phyloP scores from a whole-genome alignment of 2,888 invertebrate genomes.

The Bibio marci region DNA sequence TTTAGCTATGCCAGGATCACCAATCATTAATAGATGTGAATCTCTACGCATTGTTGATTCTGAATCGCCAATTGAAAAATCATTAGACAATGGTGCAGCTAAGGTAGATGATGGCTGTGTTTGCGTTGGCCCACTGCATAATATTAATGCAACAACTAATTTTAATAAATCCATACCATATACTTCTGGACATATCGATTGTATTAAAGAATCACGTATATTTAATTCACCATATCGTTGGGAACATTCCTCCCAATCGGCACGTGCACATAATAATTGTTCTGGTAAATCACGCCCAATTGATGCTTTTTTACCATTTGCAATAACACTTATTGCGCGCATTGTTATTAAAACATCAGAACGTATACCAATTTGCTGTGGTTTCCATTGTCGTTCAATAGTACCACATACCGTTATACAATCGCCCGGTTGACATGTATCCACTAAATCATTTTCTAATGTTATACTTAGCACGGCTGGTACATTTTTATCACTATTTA shows the following conservation, averaged over 20 bases:
- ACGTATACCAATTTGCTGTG: constrained; percentile 31
- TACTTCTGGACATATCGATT: constrained; percentile 72
- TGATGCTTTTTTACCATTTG: constrained; percentile 39
- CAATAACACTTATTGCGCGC: constrained; percentile 33
- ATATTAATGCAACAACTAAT: constrained; percentile 57
- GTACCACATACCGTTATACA: constrained; percentile 68
- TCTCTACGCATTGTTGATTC: constrained; percentile 49
- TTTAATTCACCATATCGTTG: constrained; percentile 43
- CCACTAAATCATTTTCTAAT: constrained; percentile 72
- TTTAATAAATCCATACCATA: constrained; percentile 75
- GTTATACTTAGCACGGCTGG: constrained; percentile 62
- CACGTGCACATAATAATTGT: constrained; percentile 8
- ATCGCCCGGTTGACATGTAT: constrained; percentile 76
- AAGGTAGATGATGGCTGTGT: no score
- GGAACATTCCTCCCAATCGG: constrained; percentile 19
- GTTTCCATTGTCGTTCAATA: constrained; percentile 56
- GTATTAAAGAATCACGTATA: constrained; percentile 60
- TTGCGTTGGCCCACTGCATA: constrained; percentile 16
- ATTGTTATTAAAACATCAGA: constrained; percentile 4
- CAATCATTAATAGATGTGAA: constrained; percentile 69
- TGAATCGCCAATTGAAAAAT: constrained; percentile 21
- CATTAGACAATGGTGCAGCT: constrained; percentile 20
- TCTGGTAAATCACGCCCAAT: constrained; percentile 53
- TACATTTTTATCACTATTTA: constrained; percentile 40
- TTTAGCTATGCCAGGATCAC: constrained; percentile 81